A percentile compares a stretch with the other conserved stretches of the same genome.
Conservation (phyloP, 2,797 vertebrate species). For the Euthynnus affinis region DNA sequence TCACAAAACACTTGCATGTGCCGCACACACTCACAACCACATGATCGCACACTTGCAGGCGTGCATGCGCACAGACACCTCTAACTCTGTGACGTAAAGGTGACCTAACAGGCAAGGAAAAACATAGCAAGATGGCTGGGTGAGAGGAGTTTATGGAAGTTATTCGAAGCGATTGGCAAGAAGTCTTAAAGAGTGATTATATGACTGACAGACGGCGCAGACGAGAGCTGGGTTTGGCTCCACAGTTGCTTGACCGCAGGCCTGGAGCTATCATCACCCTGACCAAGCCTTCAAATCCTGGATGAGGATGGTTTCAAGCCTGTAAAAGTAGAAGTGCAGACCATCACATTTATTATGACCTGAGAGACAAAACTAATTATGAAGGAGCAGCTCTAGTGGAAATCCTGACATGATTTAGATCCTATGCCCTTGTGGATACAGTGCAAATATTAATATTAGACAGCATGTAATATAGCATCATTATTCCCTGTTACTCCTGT, state of each 20-base stretch:
- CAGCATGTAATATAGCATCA: background rate
- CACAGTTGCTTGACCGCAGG: slow-evolving; percentile 66
- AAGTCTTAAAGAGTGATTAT: slow-evolving; percentile 54
- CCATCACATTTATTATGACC: slow-evolving; percentile 47
- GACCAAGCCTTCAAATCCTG: slow-evolving; percentile 53
- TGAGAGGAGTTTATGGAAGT: slow-evolving; percentile 74
- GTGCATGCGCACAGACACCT: slow-evolving; percentile 25
- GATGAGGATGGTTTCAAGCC: slow-evolving; percentile 19
- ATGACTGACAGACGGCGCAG: slow-evolving; percentile 67
- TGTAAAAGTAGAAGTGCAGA: slow-evolving; percentile 49
- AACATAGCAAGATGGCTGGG: slow-evolving; percentile 56
- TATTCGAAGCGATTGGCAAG: slow-evolving; percentile 44
- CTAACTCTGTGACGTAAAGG: slow-evolving; percentile 51
- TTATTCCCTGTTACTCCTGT: background rate
- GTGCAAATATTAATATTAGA: background rate
- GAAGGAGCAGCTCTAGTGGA: slow-evolving; percentile 27
- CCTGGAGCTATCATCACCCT: slow-evolving; percentile 65
- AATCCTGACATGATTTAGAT: slow-evolving; percentile 30
- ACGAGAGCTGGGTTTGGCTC: slow-evolving; percentile 57
- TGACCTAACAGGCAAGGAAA: slow-evolving; percentile 64
- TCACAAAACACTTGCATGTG: slow-evolving; percentile 59
- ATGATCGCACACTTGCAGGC: slow-evolving; percentile 40
- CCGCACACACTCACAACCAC: slow-evolving; percentile 9
- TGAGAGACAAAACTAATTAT: slow-evolving; percentile 19
- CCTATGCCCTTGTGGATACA: background rate